phyloP scores from a whole-genome alignment of 2,888 invertebrate genomes.

The Cyaniris semiargus region DNA sequence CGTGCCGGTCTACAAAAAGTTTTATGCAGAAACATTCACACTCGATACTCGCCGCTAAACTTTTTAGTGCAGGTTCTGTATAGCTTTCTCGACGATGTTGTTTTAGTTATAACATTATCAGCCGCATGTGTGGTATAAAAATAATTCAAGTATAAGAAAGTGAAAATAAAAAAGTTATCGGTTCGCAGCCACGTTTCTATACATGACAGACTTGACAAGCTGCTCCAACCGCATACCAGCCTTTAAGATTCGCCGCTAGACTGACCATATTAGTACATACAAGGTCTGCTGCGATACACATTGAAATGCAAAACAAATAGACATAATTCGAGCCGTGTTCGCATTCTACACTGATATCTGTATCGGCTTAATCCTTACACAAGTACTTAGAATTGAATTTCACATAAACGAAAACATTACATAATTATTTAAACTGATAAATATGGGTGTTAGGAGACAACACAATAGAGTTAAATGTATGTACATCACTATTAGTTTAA shows the following conservation, averaged over 20 bases:
- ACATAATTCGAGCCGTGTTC: constrained; percentile 7
- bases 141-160: constrained; percentile 39
- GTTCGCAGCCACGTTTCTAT: constrained; percentile 57
- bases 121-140: constrained; percentile 22
- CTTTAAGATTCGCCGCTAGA: constrained; percentile 38
- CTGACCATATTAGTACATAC: constrained; percentile 29
- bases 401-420: constrained; percentile 1
- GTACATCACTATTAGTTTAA: neutral
- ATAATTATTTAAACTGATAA: neutral
- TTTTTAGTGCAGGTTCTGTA: neutral
- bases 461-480: neutral
- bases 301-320: constrained; percentile 31
- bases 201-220: constrained; percentile 63
- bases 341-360: constrained; percentile 17
- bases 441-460: neutral
- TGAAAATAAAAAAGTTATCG: constrained; percentile 49
- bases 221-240: constrained; percentile 47
- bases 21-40: neutral
- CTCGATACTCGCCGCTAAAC: neutral
- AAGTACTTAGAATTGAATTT: neutral
- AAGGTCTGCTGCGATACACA: constrained; percentile 31
- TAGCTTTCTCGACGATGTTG: constrained; percentile 22
- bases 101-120: constrained; percentile 12
- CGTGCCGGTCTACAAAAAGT: neutral
- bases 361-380: neutral